Percentiles rank a stretch among this genome's conserved stretches.
These are phyloP conservation scores for Corydoras maculifer DNA, from an alignment of 2,113 vertebrate genomes.

Conservation along the genomic window DNA sequence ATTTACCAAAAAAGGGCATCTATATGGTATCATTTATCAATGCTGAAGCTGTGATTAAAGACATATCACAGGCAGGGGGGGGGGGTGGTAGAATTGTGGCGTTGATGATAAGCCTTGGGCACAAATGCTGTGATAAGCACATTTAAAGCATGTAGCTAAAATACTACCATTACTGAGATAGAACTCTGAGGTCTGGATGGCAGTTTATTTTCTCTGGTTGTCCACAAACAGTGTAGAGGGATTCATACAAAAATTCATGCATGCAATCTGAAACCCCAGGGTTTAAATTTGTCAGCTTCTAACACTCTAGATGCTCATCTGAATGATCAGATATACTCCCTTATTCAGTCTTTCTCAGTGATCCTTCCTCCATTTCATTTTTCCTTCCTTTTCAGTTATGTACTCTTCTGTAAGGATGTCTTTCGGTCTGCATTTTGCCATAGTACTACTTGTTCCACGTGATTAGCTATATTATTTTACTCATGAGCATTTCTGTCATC, in stretches of 20 bases:
- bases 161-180: conserved; percentile 28
- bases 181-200: conserved; percentile 19
- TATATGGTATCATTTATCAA: conserved; percentile 30
- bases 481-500: neutral
- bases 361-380: neutral
- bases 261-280: conserved; percentile 5
- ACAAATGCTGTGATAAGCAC: conserved; percentile 31
- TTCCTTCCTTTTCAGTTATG: neutral
- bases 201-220: neutral
- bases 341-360: neutral
- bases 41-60: conserved; percentile 36
- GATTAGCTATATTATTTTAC: neutral
- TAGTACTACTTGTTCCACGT: neutral
- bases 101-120: conserved; percentile 26
- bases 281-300: conserved; percentile 13
- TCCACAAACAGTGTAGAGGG: neutral
- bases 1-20: conserved; percentile 24
- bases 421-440: neutral
- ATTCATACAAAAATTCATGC: neutral
- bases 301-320: neutral
- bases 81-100: conserved; percentile 4
- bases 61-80: conserved; percentile 7
- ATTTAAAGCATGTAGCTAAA: conserved; percentile 33
- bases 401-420: neutral
- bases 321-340: neutral